A percentile compares a stretch with the other conserved stretches of the same genome.
Conservation (phyloP, 2,797 vertebrate genomes). For the Rhincodon typus region DNA sequence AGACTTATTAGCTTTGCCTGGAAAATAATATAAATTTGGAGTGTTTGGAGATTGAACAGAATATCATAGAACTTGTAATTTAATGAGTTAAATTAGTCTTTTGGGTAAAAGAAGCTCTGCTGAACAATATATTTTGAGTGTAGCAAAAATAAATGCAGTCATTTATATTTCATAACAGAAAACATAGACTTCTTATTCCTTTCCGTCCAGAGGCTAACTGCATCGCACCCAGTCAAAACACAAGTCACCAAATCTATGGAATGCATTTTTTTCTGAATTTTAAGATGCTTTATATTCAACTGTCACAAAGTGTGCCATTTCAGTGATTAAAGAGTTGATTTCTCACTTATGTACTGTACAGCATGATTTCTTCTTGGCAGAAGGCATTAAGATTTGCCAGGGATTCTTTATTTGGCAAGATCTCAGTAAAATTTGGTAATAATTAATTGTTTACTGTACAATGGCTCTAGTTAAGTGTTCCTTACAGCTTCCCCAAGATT, state of each 20-base stretch:
- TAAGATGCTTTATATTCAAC: neutral
- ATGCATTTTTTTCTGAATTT: neutral
- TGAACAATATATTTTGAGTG: neutral
- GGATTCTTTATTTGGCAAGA: neutral
- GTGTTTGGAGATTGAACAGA: neutral
- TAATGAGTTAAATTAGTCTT: neutral
- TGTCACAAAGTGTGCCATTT: neutral
- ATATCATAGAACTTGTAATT: neutral
- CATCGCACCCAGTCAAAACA: neutral
- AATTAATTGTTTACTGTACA: neutral
- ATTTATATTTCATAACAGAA: slow-evolving; percentile 27
- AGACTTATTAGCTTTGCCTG: slow-evolving; percentile 14
- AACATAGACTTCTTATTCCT: neutral
- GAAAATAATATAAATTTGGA: neutral
- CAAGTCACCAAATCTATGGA: neutral
- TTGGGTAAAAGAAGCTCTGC: neutral
- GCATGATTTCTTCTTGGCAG: neutral
- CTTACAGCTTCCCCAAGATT: neutral
- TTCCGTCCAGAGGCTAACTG: neutral
- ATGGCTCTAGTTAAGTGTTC: neutral
- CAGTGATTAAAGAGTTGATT: neutral
- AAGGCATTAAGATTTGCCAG: neutral
- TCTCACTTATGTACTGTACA: neutral
- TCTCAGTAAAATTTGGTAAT: neutral
- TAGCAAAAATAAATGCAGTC: neutral